Evolutionary conservation across 1,140 invertebrate genomes (phyloP).

Genomic region (Aphelenchoides fujianensis): DNA sequence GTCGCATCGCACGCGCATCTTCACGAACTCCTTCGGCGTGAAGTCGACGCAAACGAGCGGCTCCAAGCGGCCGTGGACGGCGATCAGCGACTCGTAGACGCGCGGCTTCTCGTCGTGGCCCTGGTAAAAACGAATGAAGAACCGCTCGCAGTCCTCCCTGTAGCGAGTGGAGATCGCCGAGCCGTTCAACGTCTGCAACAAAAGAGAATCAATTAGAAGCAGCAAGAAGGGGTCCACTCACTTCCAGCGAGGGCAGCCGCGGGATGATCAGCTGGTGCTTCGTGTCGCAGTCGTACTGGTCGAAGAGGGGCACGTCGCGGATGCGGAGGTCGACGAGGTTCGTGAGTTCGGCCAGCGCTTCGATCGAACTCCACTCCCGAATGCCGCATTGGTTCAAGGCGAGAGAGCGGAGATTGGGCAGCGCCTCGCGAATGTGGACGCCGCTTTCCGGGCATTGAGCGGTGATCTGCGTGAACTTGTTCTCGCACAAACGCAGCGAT

Average conservation of each 20-base stretch:
- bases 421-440: background rate
- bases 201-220: too few relatives aligned
- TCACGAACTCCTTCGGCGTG: conserved; percentile 1
- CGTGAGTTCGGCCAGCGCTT: conserved; percentile 14
- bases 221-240: too few relatives aligned
- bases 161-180: background rate
- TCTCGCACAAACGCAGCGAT: background rate
- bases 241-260: background rate
- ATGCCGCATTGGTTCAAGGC: background rate
- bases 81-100: conserved; percentile 7
- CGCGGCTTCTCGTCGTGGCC: background rate
- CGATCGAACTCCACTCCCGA: conserved; percentile 7
- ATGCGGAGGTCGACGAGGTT: background rate
- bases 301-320: conserved; percentile 6
- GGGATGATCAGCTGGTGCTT: conserved; percentile 13
- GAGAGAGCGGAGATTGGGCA: background rate
- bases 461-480: background rate
- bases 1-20: background rate
- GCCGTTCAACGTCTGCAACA: conserved; percentile 14
- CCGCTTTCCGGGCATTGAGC: background rate
- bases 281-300: conserved; percentile 2
- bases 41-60: conserved; percentile 12
- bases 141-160: conserved; percentile 7
- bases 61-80: conserved; percentile 15
- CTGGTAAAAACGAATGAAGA: conserved; percentile 20